Conservation (phyloP, 2,888 invertebrate genomes). For the Agrochola circellaris region DNA sequence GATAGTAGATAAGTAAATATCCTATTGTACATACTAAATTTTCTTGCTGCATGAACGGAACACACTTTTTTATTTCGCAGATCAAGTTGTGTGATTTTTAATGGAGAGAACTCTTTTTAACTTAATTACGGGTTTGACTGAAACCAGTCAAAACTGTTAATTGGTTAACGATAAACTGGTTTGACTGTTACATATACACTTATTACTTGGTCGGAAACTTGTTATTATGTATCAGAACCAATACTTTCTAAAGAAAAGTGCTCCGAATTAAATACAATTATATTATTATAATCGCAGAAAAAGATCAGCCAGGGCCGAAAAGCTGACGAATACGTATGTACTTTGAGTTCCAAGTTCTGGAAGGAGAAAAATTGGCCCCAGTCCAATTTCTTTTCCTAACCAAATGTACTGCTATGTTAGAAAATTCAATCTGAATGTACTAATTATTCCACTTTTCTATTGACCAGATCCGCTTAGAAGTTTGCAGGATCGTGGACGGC, state of each 20-base stretch:
- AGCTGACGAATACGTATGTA: too few relatives aligned
- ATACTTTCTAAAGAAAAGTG: not conserved
- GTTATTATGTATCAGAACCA: not conserved
- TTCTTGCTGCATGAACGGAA: not conserved
- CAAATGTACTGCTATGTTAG: not conserved
- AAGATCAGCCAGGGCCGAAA: not conserved
- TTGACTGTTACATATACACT: not conserved
- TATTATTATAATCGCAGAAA: not conserved
- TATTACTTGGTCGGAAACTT: not conserved
- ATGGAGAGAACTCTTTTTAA: not conserved
- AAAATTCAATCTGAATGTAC: not conserved
- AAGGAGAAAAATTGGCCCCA: too few relatives aligned
- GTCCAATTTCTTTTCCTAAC: not conserved
- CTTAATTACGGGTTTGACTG: not conserved
- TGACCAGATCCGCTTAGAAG: constrained; percentile 28
- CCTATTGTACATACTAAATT: not conserved
- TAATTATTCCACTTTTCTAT: not conserved
- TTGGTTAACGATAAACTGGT: too few relatives aligned
- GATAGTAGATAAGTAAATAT: not conserved
- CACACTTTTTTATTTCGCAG: not conserved
- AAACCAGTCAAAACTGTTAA: too few relatives aligned
- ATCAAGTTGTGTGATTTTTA: not conserved
- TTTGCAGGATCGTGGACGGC: constrained; percentile 31
- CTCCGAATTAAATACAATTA: too few relatives aligned
- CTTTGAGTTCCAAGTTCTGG: not conserved